phyloP scores from a whole-genome alignment of 2,797 vertebrate genomes.

The Staurois parvus region DNA sequence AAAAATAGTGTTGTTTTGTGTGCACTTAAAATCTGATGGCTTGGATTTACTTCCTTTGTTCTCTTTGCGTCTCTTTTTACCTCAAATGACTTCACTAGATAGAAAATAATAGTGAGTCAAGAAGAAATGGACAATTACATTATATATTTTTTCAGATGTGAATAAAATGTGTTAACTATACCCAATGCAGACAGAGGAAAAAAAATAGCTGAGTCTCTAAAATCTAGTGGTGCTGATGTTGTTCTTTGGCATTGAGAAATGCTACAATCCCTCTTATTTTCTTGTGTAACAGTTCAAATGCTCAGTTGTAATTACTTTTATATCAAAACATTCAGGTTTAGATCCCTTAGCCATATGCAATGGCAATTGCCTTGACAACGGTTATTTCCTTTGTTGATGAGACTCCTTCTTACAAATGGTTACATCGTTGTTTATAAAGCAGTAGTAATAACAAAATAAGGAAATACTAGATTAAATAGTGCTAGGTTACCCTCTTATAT shows the following conservation, averaged over 20 bases:
- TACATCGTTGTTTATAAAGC: neutral
- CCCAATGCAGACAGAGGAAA: neutral
- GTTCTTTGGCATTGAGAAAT: neutral
- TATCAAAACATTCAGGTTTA: neutral
- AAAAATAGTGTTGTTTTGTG: neutral
- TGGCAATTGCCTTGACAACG: too few relatives aligned
- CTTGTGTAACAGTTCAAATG: neutral
- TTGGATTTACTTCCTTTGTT: neutral
- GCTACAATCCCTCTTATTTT: neutral
- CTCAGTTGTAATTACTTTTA: neutral
- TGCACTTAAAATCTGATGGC: neutral
- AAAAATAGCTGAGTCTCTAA: neutral
- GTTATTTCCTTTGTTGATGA: too few relatives aligned
- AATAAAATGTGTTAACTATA: slow-evolving; percentile 1
- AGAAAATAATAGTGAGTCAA: neutral
- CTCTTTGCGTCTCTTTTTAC: neutral
- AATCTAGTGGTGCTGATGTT: neutral
- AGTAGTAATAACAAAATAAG: neutral
- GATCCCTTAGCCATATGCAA: too few relatives aligned
- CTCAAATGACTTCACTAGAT: neutral
- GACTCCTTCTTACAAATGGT: too few relatives aligned
- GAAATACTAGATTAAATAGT: neutral
- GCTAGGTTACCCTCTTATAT: too few relatives aligned
- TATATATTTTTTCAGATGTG: neutral
- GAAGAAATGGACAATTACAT: neutral